These are phyloP conservation scores for Anguilla anguilla DNA, from an alignment of 2,797 vertebrate genomes.

Conservation along the genomic window DNA sequence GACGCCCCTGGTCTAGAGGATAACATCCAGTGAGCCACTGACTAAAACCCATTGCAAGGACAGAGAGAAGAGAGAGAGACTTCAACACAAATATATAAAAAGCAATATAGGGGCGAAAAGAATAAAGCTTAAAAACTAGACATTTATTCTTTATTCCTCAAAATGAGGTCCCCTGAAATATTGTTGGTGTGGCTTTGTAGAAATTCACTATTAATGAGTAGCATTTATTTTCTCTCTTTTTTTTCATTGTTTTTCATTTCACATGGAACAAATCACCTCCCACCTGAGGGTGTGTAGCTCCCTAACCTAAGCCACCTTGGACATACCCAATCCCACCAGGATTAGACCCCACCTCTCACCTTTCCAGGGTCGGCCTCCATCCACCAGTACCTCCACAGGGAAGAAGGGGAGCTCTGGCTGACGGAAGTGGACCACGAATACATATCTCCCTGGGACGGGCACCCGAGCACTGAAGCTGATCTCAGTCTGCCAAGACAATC, in stretches of 20 bases:
- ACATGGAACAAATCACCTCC: too few relatives aligned
- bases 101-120: neutral
- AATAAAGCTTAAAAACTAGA: neutral
- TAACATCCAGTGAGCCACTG: neutral
- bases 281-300: too few relatives aligned
- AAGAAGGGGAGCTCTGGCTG: slow-evolving; percentile 78
- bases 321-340: neutral
- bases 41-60: neutral
- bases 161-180: neutral
- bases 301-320: neutral
- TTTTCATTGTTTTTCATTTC: too few relatives aligned
- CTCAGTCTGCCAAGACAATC: slow-evolving; percentile 70
- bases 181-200: neutral
- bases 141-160: neutral
- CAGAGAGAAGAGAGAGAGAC: neutral
- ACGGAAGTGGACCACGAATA: slow-evolving; percentile 82
- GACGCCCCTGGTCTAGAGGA: neutral
- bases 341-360: slow-evolving; percentile 69
- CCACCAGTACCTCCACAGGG: slow-evolving; percentile 74
- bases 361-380: slow-evolving; percentile 69
- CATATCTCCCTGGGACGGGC: slow-evolving; percentile 71
- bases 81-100: neutral
- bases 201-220: neutral
- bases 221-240: neutral
- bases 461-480: slow-evolving; percentile 76